Evolutionary conservation across 2,888 invertebrate species (phyloP).

Genomic region (Asteroscopus sphinx): DNA sequence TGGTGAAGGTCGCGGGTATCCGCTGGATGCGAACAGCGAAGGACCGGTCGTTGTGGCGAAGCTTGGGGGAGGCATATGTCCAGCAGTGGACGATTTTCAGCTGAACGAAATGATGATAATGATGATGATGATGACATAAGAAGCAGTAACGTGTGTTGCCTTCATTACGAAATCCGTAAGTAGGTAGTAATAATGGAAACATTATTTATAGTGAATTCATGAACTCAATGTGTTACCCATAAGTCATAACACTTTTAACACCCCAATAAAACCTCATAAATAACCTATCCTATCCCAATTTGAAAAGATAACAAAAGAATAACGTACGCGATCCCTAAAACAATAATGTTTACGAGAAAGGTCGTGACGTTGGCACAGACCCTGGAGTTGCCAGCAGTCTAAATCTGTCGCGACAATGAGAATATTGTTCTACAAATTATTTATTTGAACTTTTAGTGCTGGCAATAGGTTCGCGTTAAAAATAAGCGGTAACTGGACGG

Average conservation of each 20-base stretch:
- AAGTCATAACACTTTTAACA: constrained; percentile 4
- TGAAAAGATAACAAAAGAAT: constrained; percentile 41
- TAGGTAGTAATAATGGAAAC: background rate
- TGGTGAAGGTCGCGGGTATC: no score
- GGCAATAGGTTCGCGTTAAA: constrained; percentile 41
- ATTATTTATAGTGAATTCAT: background rate
- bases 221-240: constrained; percentile 6
- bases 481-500: constrained; percentile 31
- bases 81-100: no score
- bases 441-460: constrained; percentile 51
- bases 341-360: constrained; percentile 57
- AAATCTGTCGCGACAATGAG: constrained; percentile 62
- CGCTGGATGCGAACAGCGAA: no score
- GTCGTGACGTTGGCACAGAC: constrained; percentile 54
- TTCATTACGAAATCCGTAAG: background rate
- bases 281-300: constrained; percentile 34
- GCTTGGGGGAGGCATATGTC: no score
- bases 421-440: constrained; percentile 55
- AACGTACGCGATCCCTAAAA: constrained; percentile 31
- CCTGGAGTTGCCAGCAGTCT: constrained; percentile 56
- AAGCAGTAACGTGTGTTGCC: background rate
- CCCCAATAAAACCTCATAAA: constrained; percentile 40
- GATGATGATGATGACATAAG: no score
- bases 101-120: no score
- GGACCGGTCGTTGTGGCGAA: no score